Conservation (phyloP, 2,888 invertebrate genomes). For the Agriopis aurantiaria region DNA sequence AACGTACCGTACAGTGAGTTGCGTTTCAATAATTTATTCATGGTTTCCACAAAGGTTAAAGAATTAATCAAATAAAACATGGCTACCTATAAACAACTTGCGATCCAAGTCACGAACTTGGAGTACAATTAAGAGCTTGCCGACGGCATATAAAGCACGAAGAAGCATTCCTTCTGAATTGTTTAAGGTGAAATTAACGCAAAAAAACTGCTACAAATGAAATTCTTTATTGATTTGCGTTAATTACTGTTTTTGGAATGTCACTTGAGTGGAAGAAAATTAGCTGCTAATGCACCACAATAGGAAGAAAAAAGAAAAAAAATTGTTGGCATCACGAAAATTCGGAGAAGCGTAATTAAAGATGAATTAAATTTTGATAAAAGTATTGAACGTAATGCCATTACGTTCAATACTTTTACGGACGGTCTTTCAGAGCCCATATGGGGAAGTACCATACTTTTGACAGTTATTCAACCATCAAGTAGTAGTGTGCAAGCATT, state of each 20-base stretch:
- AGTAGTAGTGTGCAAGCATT: too few species aligned
- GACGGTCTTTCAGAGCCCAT: too few species aligned
- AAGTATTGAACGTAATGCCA: too few species aligned
- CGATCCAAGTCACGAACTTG: slow-evolving; percentile 74
- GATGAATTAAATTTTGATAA: too few species aligned
- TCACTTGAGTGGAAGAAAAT: slow-evolving; percentile 26
- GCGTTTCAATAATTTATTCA: slow-evolving; percentile 35
- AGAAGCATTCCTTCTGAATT: slow-evolving; percentile 66
- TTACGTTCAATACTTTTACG: too few species aligned
- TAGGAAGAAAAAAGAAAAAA: background rate
- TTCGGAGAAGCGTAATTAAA: too few species aligned
- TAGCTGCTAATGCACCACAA: slow-evolving; percentile 1
- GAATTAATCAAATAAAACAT: slow-evolving; percentile 47
- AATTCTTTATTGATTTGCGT: slow-evolving; percentile 57
- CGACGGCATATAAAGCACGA: slow-evolving; percentile 74
- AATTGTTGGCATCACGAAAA: background rate
- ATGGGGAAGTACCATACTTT: too few species aligned
- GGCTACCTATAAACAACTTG: slow-evolving; percentile 58
- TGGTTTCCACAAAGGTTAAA: slow-evolving; percentile 34
- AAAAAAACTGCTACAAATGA: slow-evolving; percentile 61
- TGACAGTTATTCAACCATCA: too few species aligned
- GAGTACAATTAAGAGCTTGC: slow-evolving; percentile 76
- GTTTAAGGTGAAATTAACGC: slow-evolving; percentile 61
- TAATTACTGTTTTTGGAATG: slow-evolving; percentile 24
- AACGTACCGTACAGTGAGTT: slow-evolving; percentile 25